Evolutionary conservation across 1,140 invertebrate genomes (phyloP).

Genomic region (Acromyrmex charruanus): DNA sequence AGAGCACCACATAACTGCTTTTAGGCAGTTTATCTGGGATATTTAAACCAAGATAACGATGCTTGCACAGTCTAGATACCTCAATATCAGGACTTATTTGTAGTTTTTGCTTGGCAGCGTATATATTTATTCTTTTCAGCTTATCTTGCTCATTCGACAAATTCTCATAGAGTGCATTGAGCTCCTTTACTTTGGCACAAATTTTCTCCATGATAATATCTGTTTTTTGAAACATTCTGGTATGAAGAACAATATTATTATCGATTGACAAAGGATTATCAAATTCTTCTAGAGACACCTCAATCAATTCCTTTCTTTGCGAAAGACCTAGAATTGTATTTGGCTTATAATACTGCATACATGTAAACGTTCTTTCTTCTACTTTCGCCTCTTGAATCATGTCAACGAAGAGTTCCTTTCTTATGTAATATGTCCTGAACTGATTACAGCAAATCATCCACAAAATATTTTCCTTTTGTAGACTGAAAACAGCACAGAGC

Average conservation of each 20-base stretch:
- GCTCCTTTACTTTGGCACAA: conserved; percentile 70
- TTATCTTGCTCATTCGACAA: conserved; percentile 70
- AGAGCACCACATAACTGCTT: conserved; percentile 72
- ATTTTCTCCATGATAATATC: conserved; percentile 77
- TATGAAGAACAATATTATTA: conserved; percentile 61
- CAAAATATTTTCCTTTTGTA: conserved; percentile 62
- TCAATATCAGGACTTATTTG: conserved; percentile 70
- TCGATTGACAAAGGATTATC: conserved; percentile 33
- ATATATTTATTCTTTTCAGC: conserved; percentile 80
- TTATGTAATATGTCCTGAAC: conserved; percentile 70
- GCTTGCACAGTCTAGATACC: conserved; percentile 70
- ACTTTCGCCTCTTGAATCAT: conserved; percentile 42
- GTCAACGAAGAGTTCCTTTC: conserved; percentile 67
- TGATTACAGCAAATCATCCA: conserved; percentile 78
- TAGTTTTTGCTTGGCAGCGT: conserved; percentile 74
- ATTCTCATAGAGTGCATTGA: conserved; percentile 65
- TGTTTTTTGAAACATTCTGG: conserved; percentile 75
- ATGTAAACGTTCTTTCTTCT: conserved; percentile 67
- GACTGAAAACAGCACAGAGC: conserved; percentile 71
- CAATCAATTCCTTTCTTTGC: conserved; percentile 62
- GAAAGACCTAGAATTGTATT: conserved; percentile 70
- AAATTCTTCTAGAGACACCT: conserved; percentile 64
- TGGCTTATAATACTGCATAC: conserved; percentile 69
- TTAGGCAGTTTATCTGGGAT: conserved; percentile 76
- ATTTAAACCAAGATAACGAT: conserved; percentile 70